Evolutionary conservation across 92 coral and sea anemone species (phyloP).

Genomic region (Porites cylindrica): DNA sequence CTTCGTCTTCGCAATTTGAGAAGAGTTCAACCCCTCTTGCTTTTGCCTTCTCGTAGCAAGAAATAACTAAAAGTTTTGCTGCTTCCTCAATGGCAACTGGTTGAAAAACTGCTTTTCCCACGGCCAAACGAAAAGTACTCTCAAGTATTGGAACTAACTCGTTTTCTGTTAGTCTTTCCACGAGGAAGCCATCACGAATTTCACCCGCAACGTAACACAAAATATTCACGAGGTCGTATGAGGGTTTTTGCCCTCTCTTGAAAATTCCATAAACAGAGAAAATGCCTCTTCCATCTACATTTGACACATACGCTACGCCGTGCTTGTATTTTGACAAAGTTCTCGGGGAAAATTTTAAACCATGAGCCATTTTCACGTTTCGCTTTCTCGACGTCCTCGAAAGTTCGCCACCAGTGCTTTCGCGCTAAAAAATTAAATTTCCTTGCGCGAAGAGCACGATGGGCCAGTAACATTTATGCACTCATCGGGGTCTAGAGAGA

Average conservation of each 20-base stretch:
- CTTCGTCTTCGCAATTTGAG: constrained; percentile 36
- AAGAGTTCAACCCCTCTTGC: constrained; percentile 33
- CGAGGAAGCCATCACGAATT: constrained; percentile 71
- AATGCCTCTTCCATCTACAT: constrained; percentile 76
- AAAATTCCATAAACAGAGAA: constrained; percentile 69
- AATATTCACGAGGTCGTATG: constrained; percentile 60
- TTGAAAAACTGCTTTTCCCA: constrained; percentile 45
- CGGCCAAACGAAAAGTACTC: constrained; percentile 44
- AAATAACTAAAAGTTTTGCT: constrained; percentile 63
- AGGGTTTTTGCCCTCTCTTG: constrained; percentile 54
- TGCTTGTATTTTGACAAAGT: constrained; percentile 47
- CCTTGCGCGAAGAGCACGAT: constrained; percentile 24
- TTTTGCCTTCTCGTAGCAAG: constrained; percentile 59
- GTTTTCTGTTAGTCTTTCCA: constrained; percentile 62
- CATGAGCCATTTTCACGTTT: constrained; percentile 17
- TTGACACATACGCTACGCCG: constrained; percentile 65
- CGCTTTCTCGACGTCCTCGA: neutral
- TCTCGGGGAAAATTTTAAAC: constrained; percentile 30
- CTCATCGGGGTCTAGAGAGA: neutral
- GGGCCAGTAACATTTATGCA: neutral
- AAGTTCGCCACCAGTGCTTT: constrained; percentile 10
- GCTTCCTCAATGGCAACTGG: constrained; percentile 65
- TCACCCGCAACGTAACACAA: constrained; percentile 76
- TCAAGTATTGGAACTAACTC: constrained; percentile 55
- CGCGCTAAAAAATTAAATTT: constrained; percentile 41